Evolutionary conservation across 2,113 vertebrate genomes (phyloP), one percentile per base, ranked within the genome.

Genomic region (Chaetodon auriga): DNA sequence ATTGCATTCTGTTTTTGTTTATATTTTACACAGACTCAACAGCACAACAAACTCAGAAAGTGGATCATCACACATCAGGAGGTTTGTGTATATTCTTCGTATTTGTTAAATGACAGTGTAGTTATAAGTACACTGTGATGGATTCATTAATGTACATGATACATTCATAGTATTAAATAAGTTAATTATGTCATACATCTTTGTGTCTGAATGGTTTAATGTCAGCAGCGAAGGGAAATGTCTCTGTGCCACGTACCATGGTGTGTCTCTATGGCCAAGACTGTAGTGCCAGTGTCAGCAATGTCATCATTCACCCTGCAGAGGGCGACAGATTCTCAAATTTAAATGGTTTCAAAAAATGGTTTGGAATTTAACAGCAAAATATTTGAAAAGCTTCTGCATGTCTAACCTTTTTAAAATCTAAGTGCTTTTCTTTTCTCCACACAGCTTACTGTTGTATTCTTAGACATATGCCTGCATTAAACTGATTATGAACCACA

Each of bases 211-310:
- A 12, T 25, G 6, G 9, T 13, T 60, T 25, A 46, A 25, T 19
- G 55, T 78, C 19, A 64, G 68, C 46, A 25, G 49, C 25, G 19
- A 70, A 8, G 9, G n/a, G 7, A 64, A 35, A 57, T 25, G 36
- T 78, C 15, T 63, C 46, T 23, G 19, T 21, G 15, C 71, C 13
- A 83, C 87, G 30, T 80, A 90, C 92, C 92, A 0, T 96, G 96
- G 84, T 96, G 96, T 0, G 96, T 96, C 91, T 97, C 96, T n/a
- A 97, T 95, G 7, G 96, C 96, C 90, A 97, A 92, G 45, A 97
- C 95, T n/a, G 96, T 95, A 0, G 96, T 90, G 1, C 94, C 95
- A 57, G 95, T 96, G 78, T 96, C 96, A 0, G 95, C 93, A 83
- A 90, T 94, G 60, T 96, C 95, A 84, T 96, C 95, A 81, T 96